Conservation (phyloP, 2,797 vertebrate genomes). For the Myotis vivesi region DNA sequence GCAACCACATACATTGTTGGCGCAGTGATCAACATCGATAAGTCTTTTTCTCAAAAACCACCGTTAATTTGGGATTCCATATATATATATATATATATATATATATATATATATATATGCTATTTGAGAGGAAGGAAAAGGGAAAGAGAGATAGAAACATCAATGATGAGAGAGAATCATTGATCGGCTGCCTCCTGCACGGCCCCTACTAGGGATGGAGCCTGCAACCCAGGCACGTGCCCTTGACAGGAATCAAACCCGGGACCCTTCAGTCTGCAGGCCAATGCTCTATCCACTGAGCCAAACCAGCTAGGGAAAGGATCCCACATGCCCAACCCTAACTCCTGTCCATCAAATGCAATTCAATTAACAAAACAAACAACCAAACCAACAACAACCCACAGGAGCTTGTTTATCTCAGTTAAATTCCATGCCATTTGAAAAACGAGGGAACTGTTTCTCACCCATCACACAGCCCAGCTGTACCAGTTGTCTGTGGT, state of each 20-base stretch:
- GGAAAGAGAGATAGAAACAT: too few species aligned
- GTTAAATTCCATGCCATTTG: not conserved
- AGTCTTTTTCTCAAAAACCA: not conserved
- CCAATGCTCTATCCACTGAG: too few species aligned
- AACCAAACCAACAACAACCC: not conserved
- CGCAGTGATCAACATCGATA: not conserved
- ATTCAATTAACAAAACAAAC: not conserved
- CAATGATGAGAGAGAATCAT: too few species aligned
- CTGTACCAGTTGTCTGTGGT: not conserved
- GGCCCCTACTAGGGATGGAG: too few species aligned
- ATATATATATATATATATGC: too few species aligned
- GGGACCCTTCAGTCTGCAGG: too few species aligned
- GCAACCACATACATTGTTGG: not conserved
- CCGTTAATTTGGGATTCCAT: not conserved
- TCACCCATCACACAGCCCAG: not conserved
- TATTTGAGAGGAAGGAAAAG: too few species aligned
- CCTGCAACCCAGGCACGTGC: too few species aligned
- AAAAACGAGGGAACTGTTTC: not conserved
- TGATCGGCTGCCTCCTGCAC: too few species aligned
- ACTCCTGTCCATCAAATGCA: not conserved
- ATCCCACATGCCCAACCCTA: not conserved
- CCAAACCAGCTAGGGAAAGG: not conserved
- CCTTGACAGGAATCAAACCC: too few species aligned
- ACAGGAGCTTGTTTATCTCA: not conserved
- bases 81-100: too few species aligned